Conservation (phyloP, 2,113 vertebrate genomes). For the Rhinogobius similis region DNA sequence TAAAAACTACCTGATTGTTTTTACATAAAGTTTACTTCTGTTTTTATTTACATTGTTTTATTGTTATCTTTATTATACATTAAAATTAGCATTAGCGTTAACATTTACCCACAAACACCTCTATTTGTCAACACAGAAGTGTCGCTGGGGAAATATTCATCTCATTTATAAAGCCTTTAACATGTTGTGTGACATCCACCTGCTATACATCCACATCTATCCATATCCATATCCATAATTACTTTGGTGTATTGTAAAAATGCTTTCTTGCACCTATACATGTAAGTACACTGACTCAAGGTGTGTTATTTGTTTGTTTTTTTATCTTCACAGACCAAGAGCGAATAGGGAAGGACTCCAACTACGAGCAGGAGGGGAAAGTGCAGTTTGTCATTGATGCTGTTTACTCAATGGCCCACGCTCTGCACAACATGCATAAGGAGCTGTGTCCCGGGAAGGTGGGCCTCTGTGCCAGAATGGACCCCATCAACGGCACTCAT, state of each 20-base stretch:
- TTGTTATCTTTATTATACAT: no score
- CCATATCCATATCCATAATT: not conserved
- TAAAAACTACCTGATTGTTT: no score
- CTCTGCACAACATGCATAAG: conserved; percentile 93
- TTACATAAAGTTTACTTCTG: no score
- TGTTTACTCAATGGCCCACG: conserved; percentile 94
- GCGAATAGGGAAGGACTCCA: conserved; percentile 91
- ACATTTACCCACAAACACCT: no score
- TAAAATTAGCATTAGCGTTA: no score
- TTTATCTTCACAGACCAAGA: conserved; percentile 84
- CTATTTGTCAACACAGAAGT: no score
- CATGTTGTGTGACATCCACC: no score
- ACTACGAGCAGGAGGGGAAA: conserved; percentile 96
- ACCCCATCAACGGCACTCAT: conserved; percentile 89
- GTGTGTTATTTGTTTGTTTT: conserved; percentile 11
- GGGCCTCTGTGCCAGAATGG: conserved; percentile 91
- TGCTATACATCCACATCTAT: not conserved
- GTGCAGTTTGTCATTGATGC: conserved; percentile 97
- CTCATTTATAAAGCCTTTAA: no score
- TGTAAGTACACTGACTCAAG: not conserved
- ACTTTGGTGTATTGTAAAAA: not conserved
- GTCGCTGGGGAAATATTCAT: no score
- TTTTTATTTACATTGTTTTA: no score
- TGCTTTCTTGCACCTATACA: not conserved
- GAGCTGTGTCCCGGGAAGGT: conserved; percentile 90